Evolutionary conservation across 2,113 vertebrate species (phyloP).

Genomic region (Dasyurus viverrinus): DNA sequence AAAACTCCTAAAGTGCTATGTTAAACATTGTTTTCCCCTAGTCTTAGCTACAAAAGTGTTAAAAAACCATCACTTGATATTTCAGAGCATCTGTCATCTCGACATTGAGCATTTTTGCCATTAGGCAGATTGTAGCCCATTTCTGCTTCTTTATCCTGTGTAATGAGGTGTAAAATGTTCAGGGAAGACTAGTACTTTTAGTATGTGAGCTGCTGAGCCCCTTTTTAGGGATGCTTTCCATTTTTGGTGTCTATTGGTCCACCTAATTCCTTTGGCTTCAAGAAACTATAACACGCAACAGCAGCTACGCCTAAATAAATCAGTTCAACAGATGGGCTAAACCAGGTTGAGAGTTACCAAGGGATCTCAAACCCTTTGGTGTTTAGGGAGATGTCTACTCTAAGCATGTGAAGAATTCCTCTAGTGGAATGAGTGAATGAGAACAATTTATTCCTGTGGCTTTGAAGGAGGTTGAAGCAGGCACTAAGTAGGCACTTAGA

Average conservation of each 20-base stretch:
- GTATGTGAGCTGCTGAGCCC: not conserved
- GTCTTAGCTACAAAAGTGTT: not conserved
- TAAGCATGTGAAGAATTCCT: too few species aligned
- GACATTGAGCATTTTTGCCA: not conserved
- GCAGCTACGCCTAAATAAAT: too few species aligned
- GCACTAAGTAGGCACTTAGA: too few species aligned
- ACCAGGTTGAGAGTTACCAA: not conserved
- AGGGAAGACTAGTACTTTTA: not conserved
- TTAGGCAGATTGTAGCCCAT: not conserved
- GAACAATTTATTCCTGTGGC: too few species aligned
- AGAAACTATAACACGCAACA: not conserved
- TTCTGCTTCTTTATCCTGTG: not conserved
- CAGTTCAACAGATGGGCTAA: not conserved
- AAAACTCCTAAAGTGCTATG: not conserved
- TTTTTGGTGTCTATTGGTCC: not conserved
- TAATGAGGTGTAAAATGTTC: not conserved
- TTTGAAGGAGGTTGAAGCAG: too few species aligned
- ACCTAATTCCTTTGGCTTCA: not conserved
- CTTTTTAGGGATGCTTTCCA: not conserved
- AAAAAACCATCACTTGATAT: not conserved
- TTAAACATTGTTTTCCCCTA: not conserved
- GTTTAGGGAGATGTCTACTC: too few species aligned
- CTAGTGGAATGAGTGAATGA: too few species aligned
- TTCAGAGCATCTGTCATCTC: not conserved
- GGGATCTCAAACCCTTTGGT: too few species aligned